phyloP scores from a whole-genome alignment of 2,797 vertebrate genomes.

The Siniperca undulata region DNA sequence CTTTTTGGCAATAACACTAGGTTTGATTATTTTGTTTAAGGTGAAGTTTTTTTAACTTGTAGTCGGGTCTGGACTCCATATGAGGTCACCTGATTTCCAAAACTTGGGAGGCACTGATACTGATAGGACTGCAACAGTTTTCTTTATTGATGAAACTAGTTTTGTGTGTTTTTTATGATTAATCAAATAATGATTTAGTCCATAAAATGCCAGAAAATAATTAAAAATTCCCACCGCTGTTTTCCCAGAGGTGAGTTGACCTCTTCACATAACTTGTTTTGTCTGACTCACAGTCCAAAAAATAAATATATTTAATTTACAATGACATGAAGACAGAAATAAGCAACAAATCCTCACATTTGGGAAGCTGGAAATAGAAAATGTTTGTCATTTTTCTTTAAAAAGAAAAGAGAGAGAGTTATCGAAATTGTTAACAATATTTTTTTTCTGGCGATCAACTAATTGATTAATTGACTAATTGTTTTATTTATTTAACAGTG shows the following conservation, averaged over 20 bases:
- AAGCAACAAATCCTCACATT: neutral
- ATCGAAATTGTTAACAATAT: too few relatives aligned
- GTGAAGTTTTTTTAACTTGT: too few relatives aligned
- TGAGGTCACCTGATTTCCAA: neutral
- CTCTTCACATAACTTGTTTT: too few relatives aligned
- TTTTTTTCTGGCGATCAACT: too few relatives aligned
- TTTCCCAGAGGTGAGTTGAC: neutral
- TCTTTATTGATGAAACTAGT: too few relatives aligned
- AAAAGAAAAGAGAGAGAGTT: too few relatives aligned
- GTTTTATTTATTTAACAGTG: too few relatives aligned
- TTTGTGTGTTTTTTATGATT: neutral
- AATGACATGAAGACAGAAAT: neutral
- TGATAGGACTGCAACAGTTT: neutral
- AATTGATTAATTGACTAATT: neutral
- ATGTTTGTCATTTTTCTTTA: neutral
- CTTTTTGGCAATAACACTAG: neutral
- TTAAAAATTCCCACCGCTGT: neutral
- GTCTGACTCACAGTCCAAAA: too few relatives aligned
- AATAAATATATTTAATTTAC: too few relatives aligned
- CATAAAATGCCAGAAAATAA: neutral
- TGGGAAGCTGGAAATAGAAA: neutral
- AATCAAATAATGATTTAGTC: neutral
- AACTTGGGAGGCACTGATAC: too few relatives aligned
- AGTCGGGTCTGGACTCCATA: neutral
- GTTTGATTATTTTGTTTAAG: neutral